These are phyloP conservation scores for Drosophila subpulchrella DNA, from an alignment of 1,140 invertebrate species.

Conservation along the genomic window DNA sequence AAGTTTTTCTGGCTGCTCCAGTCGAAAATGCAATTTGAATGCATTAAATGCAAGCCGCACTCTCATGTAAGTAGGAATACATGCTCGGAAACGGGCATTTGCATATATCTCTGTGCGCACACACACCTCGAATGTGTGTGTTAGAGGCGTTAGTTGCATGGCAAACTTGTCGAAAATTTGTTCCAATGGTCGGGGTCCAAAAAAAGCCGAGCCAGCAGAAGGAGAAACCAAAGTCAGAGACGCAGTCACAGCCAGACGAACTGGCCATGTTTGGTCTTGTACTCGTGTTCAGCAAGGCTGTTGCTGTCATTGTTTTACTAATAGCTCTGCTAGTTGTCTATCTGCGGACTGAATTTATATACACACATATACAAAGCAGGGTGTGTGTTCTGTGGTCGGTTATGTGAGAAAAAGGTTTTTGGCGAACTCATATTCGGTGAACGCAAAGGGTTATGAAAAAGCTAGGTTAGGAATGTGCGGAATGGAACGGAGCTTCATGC, in stretches of 20 bases:
- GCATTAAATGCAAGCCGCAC: slow-evolving; percentile 53
- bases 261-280: slow-evolving; percentile 66
- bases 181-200: slow-evolving; percentile 15
- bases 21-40: slow-evolving; percentile 70
- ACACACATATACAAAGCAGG: not conserved
- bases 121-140: slow-evolving; percentile 27
- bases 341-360: slow-evolving; percentile 33
- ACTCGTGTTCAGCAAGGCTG: slow-evolving; percentile 72
- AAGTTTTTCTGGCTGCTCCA: slow-evolving; percentile 40
- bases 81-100: slow-evolving; percentile 21
- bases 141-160: slow-evolving; percentile 48
- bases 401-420: slow-evolving; percentile 8
- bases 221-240: slow-evolving; percentile 43
- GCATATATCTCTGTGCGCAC: slow-evolving; percentile 13
- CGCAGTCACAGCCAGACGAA: slow-evolving; percentile 53
- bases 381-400: slow-evolving; percentile 17
- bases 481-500: not conserved
- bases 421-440: slow-evolving; percentile 16
- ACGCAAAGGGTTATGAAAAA: not conserved
- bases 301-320: slow-evolving; percentile 79
- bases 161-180: slow-evolving; percentile 55
- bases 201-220: slow-evolving; percentile 28
- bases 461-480: not conserved
- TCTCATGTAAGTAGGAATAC: slow-evolving; percentile 28
- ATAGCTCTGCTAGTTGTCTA: slow-evolving; percentile 71